Percentiles rank a stretch among this genome's conserved stretches.
Conservation (phyloP, 2,888 invertebrate species). For the Idaea biselata region DNA sequence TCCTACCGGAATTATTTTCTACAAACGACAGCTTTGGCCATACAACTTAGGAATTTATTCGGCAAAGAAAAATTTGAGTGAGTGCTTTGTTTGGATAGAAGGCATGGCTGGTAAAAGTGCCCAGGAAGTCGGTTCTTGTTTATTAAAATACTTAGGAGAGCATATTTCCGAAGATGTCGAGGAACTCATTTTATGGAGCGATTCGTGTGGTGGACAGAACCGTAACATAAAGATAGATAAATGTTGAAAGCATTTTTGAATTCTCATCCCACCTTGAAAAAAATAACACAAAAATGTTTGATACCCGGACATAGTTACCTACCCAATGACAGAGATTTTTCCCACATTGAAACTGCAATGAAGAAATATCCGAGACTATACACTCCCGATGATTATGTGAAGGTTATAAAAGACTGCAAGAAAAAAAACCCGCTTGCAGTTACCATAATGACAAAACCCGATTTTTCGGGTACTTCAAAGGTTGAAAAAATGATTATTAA, state of each 20-base stretch:
- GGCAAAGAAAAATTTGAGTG: constrained; percentile 15
- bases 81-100: constrained; percentile 26
- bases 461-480: constrained; percentile 9
- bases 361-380: constrained; percentile 22
- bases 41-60: constrained; percentile 29
- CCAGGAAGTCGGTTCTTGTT: constrained; percentile 17
- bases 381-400: constrained; percentile 20
- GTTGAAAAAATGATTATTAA: constrained; percentile 18
- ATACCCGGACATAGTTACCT: constrained; percentile 19
- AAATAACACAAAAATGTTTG: constrained; percentile 10
- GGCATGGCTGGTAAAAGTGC: constrained; percentile 17
- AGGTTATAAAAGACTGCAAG: constrained; percentile 20
- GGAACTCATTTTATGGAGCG: constrained; percentile 16
- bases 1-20: constrained; percentile 29
- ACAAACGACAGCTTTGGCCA: constrained; percentile 31
- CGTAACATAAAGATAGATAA: constrained; percentile 16
- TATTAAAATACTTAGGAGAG: constrained; percentile 14
- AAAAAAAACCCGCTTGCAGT: constrained; percentile 16
- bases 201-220: constrained; percentile 17
- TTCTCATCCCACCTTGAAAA: constrained; percentile 9
- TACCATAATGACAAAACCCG: constrained; percentile 16
- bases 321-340: constrained; percentile 27
- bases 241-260: constrained; percentile 16
- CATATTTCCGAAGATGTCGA: constrained; percentile 6
- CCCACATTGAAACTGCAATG: constrained; percentile 22